These are phyloP conservation scores for Octopus sinensis DNA, from an alignment of 1,140 invertebrate genomes.

Conservation along the genomic window DNA sequence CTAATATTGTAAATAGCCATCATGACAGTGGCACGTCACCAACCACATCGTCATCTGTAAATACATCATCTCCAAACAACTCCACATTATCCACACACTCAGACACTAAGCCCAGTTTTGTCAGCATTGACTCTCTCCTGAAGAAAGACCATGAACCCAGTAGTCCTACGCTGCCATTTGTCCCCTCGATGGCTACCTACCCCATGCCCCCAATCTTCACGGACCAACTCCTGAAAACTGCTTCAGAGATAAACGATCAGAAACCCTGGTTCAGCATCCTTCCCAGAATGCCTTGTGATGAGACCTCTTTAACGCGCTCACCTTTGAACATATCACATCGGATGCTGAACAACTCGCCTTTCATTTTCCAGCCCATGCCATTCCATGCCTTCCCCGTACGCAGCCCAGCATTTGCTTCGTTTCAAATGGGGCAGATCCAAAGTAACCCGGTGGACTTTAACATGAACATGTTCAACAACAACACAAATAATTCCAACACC, in stretches of 20 bases:
- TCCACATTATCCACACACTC: constrained; percentile 18
- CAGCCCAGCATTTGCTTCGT: constrained; percentile 41
- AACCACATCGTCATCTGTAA: constrained; percentile 12
- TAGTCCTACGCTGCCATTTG: constrained; percentile 31
- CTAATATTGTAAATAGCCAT: not conserved
- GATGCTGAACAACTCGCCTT: constrained; percentile 28
- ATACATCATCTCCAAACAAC: not conserved
- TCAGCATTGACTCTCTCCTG: constrained; percentile 50
- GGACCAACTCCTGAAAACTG: constrained; percentile 34
- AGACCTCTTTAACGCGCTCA: constrained; percentile 50
- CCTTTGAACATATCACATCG: constrained; percentile 24
- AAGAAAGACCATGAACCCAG: constrained; percentile 38
- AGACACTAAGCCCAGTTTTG: constrained; percentile 40
- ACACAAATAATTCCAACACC: constrained; percentile 15
- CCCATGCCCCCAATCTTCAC: constrained; percentile 28
- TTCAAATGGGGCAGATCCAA: constrained; percentile 40
- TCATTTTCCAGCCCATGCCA: constrained; percentile 65
- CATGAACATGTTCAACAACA: not conserved
- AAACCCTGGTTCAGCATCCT: constrained; percentile 68
- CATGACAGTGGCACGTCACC: not conserved
- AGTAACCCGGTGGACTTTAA: constrained; percentile 15
- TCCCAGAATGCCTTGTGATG: constrained; percentile 66
- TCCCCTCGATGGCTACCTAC: constrained; percentile 29
- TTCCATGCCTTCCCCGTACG: constrained; percentile 51
- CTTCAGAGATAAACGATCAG: constrained; percentile 36